These are phyloP conservation scores for Drosophila cognata DNA, from an alignment of 2,888 invertebrate species.

Conservation along the genomic window DNA sequence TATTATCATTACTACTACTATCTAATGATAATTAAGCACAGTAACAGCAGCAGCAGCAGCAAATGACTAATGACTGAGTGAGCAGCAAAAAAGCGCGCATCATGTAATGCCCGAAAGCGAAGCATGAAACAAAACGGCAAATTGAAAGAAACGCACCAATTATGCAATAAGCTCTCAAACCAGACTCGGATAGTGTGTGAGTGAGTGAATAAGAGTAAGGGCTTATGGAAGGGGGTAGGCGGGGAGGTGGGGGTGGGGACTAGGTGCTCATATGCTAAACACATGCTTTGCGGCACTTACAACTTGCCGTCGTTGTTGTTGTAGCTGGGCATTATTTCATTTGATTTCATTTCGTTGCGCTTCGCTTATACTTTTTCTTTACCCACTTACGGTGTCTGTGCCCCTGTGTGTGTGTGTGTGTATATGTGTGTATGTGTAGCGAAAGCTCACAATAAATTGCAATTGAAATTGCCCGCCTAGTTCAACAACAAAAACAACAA, in stretches of 20 bases:
- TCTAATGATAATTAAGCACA: conserved; percentile 38
- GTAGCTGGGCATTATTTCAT: conserved; percentile 43
- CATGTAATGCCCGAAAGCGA: conserved; percentile 39
- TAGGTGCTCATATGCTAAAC: conserved; percentile 34
- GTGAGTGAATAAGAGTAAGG: conserved; percentile 6
- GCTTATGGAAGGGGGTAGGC: not conserved
- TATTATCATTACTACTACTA: conserved; percentile 23
- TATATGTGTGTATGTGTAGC: conserved; percentile 31
- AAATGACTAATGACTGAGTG: conserved; percentile 19
- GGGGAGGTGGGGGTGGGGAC: not conserved
- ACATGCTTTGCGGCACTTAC: conserved; percentile 34
- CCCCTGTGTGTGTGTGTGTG: conserved; percentile 5
- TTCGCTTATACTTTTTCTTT: conserved; percentile 34
- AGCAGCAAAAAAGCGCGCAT: conserved; percentile 26
- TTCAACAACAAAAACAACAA: conserved; percentile 24
- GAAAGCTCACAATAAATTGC: conserved; percentile 70
- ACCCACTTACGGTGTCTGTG: conserved; percentile 19
- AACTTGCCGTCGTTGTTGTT: conserved; percentile 11
- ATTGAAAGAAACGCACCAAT: conserved; percentile 52
- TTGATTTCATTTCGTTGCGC: conserved; percentile 22
- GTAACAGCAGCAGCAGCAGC: not conserved
- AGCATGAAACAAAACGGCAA: conserved; percentile 30
- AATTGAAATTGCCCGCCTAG: conserved; percentile 58
- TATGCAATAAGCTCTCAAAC: conserved; percentile 57
- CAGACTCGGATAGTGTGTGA: not conserved